Base-by-base conservation (phyloP, 2,797 vertebrate genomes). In the Galaxias olidus region DNA sequence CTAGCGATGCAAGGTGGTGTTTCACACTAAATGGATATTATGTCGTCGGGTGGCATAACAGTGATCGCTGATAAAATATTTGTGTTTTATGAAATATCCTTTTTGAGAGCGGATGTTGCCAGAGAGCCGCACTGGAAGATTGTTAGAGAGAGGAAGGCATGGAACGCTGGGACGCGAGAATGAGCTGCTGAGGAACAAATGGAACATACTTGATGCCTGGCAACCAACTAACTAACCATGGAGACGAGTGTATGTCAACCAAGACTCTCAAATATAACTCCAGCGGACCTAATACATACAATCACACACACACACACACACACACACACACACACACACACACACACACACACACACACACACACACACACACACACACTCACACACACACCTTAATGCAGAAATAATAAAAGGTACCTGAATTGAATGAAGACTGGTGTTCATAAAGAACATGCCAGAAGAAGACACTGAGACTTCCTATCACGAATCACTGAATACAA, bases 141-240 rank as follows among this genome's bases (percentile, higher is more conserved):
- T 18, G 41, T 9, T 9, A 20, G 41, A 51, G 42, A 13, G 47
- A 42, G 43, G 44, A 12, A 10, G 18, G 61, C 61, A 65, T 17
- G 18, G 11, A 43, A n/a, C 14, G 61, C 11, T n/a, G 4, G 4
- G 19, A n/a, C 1, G 19, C 10, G 6, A 30, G 48, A 11, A 10
- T n/a, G 12, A 41, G 13, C 10, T 9, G 51, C 64, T 69, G 46
- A 68, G 52, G 30, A 69, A 75, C 71, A 76, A 68, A 75, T 74
- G 59, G 47, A 72, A 69, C 58, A 66, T 61, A 72, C 70, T 73
- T 79, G 65, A 80, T 77, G 60, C 65, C 74, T 72, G 65, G 75
- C 70, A 63, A 65, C 66, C 74, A 71, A 73, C 74, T 75, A 83
- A 65, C 73, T 71, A 84, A 72, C 63, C 69, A 64, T 65, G 54